Base-by-base conservation (phyloP, 2,888 invertebrate genomes). In the Helobdella robusta region DNA sequence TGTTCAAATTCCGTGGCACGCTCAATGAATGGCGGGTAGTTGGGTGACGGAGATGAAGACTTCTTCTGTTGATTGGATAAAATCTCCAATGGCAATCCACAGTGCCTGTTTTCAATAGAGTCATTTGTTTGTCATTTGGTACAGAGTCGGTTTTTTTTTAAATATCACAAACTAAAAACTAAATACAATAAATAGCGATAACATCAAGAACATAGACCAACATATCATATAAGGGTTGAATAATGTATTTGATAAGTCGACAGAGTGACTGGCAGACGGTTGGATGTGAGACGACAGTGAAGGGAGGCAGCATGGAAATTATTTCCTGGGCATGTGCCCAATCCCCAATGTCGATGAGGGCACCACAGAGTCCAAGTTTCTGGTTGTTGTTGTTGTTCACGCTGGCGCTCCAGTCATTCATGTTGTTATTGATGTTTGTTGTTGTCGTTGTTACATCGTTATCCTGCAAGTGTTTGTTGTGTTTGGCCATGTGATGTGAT, bases 311-410 rank as follows among this genome's bases (percentile, higher is more conserved):
- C 64, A 88, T 84, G 72, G 86, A 86, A 34, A 90, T 86, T 66
- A 98, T 82, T 70, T 84, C 83, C 68, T 86, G 84, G 2, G 91
- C 91, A 74, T 88, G 88, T 23, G 85, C 84, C 95, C 95, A 97
- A 73, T 91, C 91, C 1, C 91, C 93, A 70, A 92, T 85, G 70
- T 85, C 85, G 8, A 97, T 78, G 59, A 95, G 81, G 0, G 93
- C 91, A 77, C 92, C 90, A 73, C 91, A 88, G 30, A 98, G 83
- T 32, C 92, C 90, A 73, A 94, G 85, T 81, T 97, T 97, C 80
- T 98, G 95, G 82, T 98, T 97, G 68, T 75, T 40, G 6, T 34
- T 30, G n/a, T 30, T 20, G 15, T 50, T 30, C n/a, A n/a, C n/a
- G n/a, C n/a, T n/a, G 8, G 54, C 54, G 18, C 28, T 25, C 8